These are phyloP conservation scores for Botrylloides violaceus DNA, from an alignment of 23 tunicate species.

Conservation along the genomic window DNA sequence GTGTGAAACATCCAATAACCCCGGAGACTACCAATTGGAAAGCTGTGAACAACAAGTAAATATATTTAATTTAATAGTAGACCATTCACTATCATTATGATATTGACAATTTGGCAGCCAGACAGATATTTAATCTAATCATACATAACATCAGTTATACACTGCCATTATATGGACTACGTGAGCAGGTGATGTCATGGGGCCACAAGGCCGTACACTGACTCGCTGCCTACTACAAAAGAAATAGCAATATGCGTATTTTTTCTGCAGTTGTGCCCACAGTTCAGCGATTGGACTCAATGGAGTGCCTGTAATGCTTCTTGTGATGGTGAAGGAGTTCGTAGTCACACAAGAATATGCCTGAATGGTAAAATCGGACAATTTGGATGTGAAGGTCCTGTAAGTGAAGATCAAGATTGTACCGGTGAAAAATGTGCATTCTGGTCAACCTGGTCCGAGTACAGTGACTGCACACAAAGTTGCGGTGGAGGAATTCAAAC, in stretches of 20 bases:
- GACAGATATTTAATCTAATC: no score
- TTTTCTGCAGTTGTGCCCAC: conserved; percentile 42
- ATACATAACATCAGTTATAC: no score
- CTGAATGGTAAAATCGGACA: conserved; percentile 6
- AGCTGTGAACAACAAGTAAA: neutral
- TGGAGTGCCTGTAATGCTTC: conserved; percentile 33
- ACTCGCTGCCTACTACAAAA: no score
- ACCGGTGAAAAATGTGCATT: conserved; percentile 26
- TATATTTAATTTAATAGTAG: no score
- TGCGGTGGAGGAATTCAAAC: conserved; percentile 48
- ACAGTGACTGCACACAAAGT: conserved; percentile 22
- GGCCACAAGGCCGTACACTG: no score
- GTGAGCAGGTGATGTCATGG: no score
- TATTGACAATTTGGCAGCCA: no score
- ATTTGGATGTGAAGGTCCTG: conserved; percentile 32
- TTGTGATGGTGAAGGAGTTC: conserved; percentile 31
- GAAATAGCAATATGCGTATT: neutral
- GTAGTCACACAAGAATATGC: conserved; percentile 5
- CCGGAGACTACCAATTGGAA: neutral
- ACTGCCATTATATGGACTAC: no score
- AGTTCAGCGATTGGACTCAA: conserved; percentile 26
- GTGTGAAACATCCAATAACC: conserved; percentile 24
- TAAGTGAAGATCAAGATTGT: conserved; percentile 24
- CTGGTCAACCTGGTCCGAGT: conserved; percentile 55
- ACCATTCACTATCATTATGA: neutral